Percentiles rank a stretch among this genome's conserved stretches.
Conservation (phyloP, 2,113 vertebrate species). For the Cyanoderma ruficeps region DNA sequence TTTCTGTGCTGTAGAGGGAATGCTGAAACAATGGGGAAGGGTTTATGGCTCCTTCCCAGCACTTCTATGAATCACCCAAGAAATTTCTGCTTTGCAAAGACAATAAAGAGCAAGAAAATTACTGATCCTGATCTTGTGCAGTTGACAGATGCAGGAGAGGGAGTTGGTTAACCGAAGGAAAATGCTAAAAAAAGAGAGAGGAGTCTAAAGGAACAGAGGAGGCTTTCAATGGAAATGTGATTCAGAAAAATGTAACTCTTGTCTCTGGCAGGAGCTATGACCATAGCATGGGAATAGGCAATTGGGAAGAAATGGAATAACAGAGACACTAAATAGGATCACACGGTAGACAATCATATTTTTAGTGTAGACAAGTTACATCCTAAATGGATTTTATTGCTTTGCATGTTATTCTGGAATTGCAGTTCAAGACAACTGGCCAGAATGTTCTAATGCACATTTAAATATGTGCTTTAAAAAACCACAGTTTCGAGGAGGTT, state of each 20-base stretch:
- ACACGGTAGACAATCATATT: not conserved
- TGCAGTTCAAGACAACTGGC: not conserved
- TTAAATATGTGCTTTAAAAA: not conserved
- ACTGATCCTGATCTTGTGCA: not conserved
- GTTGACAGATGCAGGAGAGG: not conserved
- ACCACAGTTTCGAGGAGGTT: fast-evolving
- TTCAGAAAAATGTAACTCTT: not conserved
- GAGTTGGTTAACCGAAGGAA: not conserved
- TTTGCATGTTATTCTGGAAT: not conserved
- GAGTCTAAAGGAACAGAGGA: not conserved
- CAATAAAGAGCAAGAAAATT: not conserved
- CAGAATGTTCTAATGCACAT: not conserved
- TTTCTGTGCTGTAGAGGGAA: fast-evolving
- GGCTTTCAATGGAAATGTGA: not conserved
- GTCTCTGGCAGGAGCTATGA: not conserved
- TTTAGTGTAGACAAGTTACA: not conserved
- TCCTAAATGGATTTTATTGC: not conserved
- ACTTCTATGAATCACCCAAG: not conserved
- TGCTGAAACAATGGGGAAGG: not conserved
- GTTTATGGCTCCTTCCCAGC: not conserved
- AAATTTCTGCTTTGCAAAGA: not conserved
- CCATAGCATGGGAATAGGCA: not conserved
- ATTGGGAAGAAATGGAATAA: not conserved
- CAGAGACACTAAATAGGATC: not conserved
- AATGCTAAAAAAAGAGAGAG: not conserved